A percentile compares a stretch with the other conserved stretches of the same genome.
These are phyloP conservation scores for Morphnarchus princeps DNA, from an alignment of 2,113 vertebrate genomes.

Conservation along the genomic window DNA sequence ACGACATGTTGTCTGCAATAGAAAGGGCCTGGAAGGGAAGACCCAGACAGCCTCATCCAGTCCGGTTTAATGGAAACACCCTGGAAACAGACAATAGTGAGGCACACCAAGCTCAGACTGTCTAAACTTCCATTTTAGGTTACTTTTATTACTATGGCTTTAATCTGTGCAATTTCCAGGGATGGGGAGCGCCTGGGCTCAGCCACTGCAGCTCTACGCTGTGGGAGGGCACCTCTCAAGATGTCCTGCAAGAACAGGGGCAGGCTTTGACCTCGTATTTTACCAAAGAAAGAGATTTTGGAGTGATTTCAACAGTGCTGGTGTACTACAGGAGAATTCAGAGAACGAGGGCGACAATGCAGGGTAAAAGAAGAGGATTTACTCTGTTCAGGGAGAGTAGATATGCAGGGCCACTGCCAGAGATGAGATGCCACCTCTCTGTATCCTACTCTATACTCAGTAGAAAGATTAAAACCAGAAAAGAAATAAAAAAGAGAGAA, in stretches of 20 bases:
- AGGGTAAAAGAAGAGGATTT: not conserved
- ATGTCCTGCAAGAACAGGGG: not conserved
- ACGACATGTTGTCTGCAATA: not conserved
- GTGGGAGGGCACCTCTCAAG: not conserved
- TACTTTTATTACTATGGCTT: not conserved
- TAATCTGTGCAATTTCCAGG: not conserved
- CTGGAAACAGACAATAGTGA: not conserved
- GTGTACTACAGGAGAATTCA: not conserved
- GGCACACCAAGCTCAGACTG: not conserved
- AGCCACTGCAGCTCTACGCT: fast-evolving
- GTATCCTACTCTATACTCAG: not conserved
- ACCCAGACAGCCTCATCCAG: not conserved
- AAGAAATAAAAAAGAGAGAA: not conserved
- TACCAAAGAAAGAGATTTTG: not conserved
- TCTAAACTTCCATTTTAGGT: not conserved
- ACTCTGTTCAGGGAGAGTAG: not conserved
- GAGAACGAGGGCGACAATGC: not conserved
- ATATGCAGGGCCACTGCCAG: not conserved
- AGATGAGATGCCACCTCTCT: not conserved
- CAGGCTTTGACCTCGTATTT: not conserved
- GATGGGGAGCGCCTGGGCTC: fast-evolving
- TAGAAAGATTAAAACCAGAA: not conserved
- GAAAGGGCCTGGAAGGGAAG: not conserved
- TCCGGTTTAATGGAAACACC: not conserved
- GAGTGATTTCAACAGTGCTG: not conserved